These are phyloP conservation scores for Saguinus oedipus DNA, from an alignment of 2,797 vertebrate genomes.

Conservation along the genomic window DNA sequence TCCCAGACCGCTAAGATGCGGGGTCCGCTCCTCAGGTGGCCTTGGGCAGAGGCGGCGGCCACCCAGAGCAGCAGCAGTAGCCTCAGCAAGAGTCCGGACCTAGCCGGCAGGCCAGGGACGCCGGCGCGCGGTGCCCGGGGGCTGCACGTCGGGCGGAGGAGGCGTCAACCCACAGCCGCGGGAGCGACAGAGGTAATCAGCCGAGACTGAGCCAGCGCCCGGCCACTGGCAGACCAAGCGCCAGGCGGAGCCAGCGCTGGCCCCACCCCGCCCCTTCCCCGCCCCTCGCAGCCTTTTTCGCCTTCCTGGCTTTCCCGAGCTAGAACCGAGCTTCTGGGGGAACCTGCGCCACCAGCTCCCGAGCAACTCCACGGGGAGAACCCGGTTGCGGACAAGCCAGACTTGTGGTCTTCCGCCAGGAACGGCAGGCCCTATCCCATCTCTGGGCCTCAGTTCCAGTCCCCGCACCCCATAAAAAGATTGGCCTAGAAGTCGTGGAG, in stretches of 20 bases:
- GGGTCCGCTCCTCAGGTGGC: slow-evolving; percentile 70
- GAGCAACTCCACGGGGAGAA: slow-evolving; percentile 8
- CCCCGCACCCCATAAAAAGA: background rate
- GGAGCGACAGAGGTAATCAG: slow-evolving; percentile 64
- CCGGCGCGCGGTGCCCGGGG: slow-evolving; percentile 62
- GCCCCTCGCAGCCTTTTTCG: background rate
- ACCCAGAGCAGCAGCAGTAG: slow-evolving; percentile 60
- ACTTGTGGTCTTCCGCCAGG: background rate
- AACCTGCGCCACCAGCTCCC: background rate
- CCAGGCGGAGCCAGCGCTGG: slow-evolving; percentile 70
- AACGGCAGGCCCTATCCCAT: background rate
- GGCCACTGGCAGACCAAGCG: too few species aligned
- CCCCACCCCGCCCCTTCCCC: slow-evolving; percentile 64
- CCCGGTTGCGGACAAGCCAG: background rate
- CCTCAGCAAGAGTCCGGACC: slow-evolving; percentile 19
- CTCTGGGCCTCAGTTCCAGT: slow-evolving; percentile 5
- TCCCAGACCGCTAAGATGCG: slow-evolving; percentile 72
- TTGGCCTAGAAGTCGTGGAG: background rate
- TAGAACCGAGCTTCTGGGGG: rapidly evolving
- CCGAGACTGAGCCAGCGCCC: slow-evolving; percentile 72
- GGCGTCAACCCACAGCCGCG: slow-evolving; percentile 73
- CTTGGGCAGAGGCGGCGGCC: slow-evolving; percentile 53
- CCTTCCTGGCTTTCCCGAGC: background rate
- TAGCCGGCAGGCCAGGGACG: background rate
- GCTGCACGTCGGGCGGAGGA: slow-evolving; percentile 73